A percentile compares a stretch with the other conserved stretches of the same genome.
These are phyloP conservation scores for Staurois parvus DNA, from an alignment of 2,797 vertebrate genomes.

Conservation along the genomic window DNA sequence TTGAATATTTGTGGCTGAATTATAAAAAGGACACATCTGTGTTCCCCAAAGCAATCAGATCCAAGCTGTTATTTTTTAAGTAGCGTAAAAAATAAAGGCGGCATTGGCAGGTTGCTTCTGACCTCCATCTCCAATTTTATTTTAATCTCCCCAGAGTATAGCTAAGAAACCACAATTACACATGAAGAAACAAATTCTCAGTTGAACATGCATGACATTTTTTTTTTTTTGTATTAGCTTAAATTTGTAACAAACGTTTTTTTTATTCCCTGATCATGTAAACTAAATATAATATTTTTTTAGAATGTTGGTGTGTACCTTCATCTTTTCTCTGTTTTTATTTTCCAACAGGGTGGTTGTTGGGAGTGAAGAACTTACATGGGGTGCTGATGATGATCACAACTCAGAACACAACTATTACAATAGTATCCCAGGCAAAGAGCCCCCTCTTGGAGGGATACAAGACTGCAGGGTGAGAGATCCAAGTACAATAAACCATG, in stretches of 20 bases:
- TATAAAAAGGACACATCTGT: too few species aligned
- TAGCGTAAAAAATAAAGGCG: too few species aligned
- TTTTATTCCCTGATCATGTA: too few species aligned
- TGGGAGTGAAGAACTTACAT: slow-evolving; percentile 82
- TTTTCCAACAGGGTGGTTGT: slow-evolving; percentile 73
- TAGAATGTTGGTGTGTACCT: background rate
- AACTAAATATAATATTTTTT: too few species aligned
- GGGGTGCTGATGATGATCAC: slow-evolving; percentile 88
- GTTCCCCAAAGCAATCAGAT: too few species aligned
- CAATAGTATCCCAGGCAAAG: slow-evolving; percentile 97
- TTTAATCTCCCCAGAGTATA: too few species aligned
- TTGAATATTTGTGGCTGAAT: too few species aligned
- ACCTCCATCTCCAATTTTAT: too few species aligned
- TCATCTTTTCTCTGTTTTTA: background rate
- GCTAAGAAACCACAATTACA: background rate
- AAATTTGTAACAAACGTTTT: background rate
- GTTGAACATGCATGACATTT: background rate
- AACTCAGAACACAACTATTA: slow-evolving; percentile 87
- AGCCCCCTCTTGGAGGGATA: slow-evolving; percentile 89
- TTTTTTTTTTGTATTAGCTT: background rate
- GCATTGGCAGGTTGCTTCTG: too few species aligned
- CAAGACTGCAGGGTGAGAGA: slow-evolving; percentile 87
- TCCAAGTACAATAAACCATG: slow-evolving; percentile 3
- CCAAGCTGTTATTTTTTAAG: too few species aligned
- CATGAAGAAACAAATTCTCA: background rate